These are phyloP conservation scores for Telmatochromis bifrenatus DNA, from an alignment of 2,113 vertebrate species.

Conservation along the genomic window DNA sequence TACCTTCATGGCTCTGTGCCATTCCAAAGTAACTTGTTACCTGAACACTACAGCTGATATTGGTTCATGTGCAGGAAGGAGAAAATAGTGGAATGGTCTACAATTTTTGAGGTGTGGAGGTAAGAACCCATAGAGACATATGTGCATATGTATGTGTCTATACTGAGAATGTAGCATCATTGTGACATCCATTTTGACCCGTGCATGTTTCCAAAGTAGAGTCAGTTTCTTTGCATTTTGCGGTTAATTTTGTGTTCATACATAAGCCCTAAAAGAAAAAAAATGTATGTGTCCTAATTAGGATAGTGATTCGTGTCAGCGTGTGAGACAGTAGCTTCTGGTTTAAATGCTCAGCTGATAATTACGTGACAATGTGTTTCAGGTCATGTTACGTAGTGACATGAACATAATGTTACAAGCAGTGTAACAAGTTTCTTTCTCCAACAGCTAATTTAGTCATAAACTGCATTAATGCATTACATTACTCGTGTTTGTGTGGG, in stretches of 20 bases:
- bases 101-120: background rate
- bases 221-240: background rate
- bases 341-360: background rate
- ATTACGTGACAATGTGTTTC: background rate
- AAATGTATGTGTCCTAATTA: background rate
- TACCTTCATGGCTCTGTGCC: background rate
- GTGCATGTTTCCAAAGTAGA: background rate
- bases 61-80: background rate
- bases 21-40: background rate
- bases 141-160: background rate
- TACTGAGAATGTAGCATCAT: background rate
- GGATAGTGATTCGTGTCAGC: background rate
- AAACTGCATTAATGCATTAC: background rate
- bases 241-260: background rate
- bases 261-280: background rate
- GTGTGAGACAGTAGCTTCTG: background rate
- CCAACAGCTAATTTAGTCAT: background rate
- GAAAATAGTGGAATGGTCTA: background rate
- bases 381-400: background rate
- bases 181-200: background rate
- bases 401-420: background rate
- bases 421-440: background rate
- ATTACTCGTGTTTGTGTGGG: background rate
- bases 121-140: background rate
- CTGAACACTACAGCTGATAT: background rate